Percentiles rank a stretch among this genome's conserved stretches.
These are phyloP conservation scores for Odontophorus gujanensis DNA, from an alignment of 2,113 vertebrate species.

Conservation along the genomic window DNA sequence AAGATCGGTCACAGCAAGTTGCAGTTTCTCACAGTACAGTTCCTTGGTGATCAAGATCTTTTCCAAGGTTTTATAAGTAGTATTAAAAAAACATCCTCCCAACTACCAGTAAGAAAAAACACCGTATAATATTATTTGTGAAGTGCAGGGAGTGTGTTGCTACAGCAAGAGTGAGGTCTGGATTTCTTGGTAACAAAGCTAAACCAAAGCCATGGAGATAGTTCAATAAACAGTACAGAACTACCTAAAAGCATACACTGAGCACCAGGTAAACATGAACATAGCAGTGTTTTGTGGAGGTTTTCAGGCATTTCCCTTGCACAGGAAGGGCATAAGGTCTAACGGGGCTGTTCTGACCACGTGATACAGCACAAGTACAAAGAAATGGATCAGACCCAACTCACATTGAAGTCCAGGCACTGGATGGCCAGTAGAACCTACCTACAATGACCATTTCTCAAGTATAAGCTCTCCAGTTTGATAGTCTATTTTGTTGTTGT, in stretches of 20 bases:
- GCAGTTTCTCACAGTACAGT: background rate
- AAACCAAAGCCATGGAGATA: background rate
- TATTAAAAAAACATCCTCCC: background rate
- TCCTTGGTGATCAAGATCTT: background rate
- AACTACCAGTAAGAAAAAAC: background rate
- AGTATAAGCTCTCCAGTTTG: background rate
- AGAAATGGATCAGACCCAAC: background rate
- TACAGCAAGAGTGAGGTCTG: background rate
- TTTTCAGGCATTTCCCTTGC: background rate
- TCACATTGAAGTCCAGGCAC: background rate
- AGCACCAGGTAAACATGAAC: background rate
- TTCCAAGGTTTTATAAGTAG: background rate
- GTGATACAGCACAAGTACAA: background rate
- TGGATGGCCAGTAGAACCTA: fast-evolving
- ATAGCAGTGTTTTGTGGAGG: background rate
- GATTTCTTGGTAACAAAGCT: background rate
- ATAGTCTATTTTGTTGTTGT: background rate
- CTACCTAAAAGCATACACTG: background rate
- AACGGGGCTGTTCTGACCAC: background rate
- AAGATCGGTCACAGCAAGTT: background rate
- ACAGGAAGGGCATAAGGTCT: background rate
- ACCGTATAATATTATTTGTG: background rate
- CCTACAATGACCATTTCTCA: background rate
- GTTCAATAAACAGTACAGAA: background rate
- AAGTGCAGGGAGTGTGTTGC: background rate